Evolutionary conservation across 2,888 invertebrate species (phyloP), one percentile per base, ranked within the genome.

Genomic region (Hyposoter dolosus): DNA sequence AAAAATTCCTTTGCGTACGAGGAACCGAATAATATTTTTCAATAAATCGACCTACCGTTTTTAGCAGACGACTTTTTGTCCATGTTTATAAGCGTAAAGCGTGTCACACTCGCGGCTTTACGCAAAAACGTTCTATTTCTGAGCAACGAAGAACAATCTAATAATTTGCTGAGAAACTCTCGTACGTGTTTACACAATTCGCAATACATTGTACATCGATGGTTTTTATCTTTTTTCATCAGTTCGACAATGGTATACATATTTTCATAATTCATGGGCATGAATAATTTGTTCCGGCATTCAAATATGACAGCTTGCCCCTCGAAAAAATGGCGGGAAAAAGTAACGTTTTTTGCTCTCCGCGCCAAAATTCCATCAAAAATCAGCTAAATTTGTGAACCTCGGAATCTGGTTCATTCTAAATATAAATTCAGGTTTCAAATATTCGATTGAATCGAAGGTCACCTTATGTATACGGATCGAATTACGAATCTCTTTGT

Each of bases 1-100:
- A 3, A 23, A 56, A 23, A 23, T 7, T 23, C 17, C 23, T 3
- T 23, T 23, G 3, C 23, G 12, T 12, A 0, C 23, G 3, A 56
- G 6, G 23, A 56, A 19, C 56, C 56, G 12, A 23, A n/a, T 17
- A 35, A 35, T 17, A 32, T 17, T 35, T n/a, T 35, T 35, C 17
- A 17, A 17, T 12, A 5, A 4, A 63, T 63, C 63, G 32, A 32
- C 2, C 40, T 40, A 53, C 56, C 9, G 23, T 56, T 12, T 56
- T 32, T 71, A 60, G 45, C 60, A 47, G 45, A 79, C 23, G 28
- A 40, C 32, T 35, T 79, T 47, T 40, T 23, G 23, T 56, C 40
- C 0, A 50, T 17, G 47, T n/a, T 0, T 0, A 5, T 3, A n/a
- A 50, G 5, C 17, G 47, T 50, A 28, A 1, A 1, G 28, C 47